Conservation (phyloP, 2,113 vertebrate species). For the Notarius lentiginosus region DNA sequence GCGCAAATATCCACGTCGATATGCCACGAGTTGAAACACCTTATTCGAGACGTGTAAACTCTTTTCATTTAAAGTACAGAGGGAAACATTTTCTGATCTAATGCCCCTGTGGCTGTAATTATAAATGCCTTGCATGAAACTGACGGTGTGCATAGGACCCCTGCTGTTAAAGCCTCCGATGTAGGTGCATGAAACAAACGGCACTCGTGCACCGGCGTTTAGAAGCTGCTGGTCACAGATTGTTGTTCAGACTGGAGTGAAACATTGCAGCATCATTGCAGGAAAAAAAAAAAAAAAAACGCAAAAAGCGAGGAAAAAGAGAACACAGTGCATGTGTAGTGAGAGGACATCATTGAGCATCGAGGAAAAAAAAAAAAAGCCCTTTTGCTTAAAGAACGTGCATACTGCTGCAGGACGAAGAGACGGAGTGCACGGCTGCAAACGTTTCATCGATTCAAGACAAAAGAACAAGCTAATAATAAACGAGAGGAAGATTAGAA, state of each 20-base stretch:
- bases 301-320: neutral
- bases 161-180: neutral
- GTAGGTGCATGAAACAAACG: neutral
- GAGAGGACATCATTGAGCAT: conserved; percentile 35
- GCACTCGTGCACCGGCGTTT: neutral
- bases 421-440: conserved; percentile 7
- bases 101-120: conserved; percentile 29
- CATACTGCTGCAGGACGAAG: conserved; percentile 24
- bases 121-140: conserved; percentile 23
- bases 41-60: conserved; percentile 40
- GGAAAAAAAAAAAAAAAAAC: neutral
- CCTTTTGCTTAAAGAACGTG: conserved; percentile 50
- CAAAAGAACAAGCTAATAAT: neutral
- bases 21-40: conserved; percentile 23
- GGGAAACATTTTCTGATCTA: conserved; percentile 13
- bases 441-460: conserved; percentile 1
- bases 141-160: conserved; percentile 25
- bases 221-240: conserved; percentile 20
- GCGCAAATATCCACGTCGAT: neutral
- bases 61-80: neutral
- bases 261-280: conserved; percentile 58
- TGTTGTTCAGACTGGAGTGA: conserved; percentile 23
- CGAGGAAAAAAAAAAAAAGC: conserved; percentile 43
- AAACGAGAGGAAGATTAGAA: neutral
- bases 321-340: conserved; percentile 30